These are phyloP conservation scores for Amphiura filiformis DNA, from an alignment of 35 echinoderm and acorn worm species.

Conservation along the genomic window DNA sequence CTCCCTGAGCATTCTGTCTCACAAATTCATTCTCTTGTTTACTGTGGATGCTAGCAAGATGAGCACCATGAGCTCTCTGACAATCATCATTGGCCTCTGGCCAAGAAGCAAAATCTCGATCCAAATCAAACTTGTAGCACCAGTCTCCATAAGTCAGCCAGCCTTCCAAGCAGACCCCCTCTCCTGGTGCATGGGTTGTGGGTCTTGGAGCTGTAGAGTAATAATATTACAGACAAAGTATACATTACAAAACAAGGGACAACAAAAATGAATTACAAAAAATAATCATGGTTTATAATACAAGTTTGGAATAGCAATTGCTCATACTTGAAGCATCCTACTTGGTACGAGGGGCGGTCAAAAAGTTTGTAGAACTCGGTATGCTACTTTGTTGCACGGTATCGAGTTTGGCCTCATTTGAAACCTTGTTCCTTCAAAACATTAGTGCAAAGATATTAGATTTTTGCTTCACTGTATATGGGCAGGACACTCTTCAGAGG, in stretches of 20 bases:
- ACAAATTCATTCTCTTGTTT: conserved; percentile 82
- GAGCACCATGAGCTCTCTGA: conserved; percentile 23
- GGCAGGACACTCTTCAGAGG: no score
- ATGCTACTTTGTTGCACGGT: no score
- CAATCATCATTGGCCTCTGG: conserved; percentile 63
- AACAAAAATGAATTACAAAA: conserved; percentile 49
- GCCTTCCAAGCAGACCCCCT: conserved; percentile 53
- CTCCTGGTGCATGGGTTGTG: conserved; percentile 62
- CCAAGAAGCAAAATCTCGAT: conserved; percentile 40
- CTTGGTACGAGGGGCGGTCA: no score
- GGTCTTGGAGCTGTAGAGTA: conserved; percentile 58
- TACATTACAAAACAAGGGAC: conserved; percentile 22
- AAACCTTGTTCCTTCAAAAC: conserved; percentile 57
- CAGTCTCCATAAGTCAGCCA: conserved; percentile 49
- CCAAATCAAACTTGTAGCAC: conserved; percentile 58
- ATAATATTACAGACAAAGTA: conserved; percentile 69
- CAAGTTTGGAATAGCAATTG: no score
- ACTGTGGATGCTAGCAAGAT: conserved; percentile 78
- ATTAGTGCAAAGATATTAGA: conserved; percentile 47
- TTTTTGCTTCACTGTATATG: no score
- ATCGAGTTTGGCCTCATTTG: conserved; percentile 69
- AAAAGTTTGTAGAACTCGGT: no score
- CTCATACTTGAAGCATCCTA: conserved; percentile 15
- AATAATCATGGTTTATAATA: no score
- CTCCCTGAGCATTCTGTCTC: not conserved